Evolutionary conservation across 2,113 vertebrate species (phyloP).

Genomic region (Natator depressus): DNA sequence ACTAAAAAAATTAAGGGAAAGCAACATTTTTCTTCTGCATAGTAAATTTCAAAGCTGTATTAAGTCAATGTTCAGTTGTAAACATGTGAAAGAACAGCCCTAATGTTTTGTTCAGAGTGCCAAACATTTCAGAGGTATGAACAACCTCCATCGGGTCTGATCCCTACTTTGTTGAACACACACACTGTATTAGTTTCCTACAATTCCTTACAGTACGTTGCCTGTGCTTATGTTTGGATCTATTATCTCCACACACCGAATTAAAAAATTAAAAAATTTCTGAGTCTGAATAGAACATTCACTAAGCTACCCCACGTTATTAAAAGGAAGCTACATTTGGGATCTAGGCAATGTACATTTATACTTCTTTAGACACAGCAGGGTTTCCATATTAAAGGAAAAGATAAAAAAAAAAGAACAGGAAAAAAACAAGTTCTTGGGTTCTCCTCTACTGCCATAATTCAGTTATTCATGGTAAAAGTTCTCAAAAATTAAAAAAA

Average conservation of each 20-base stretch:
- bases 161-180: background rate
- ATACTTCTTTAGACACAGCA: background rate
- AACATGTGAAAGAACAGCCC: too few relatives aligned
- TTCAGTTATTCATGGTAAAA: background rate
- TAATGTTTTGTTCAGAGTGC: too few relatives aligned
- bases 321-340: background rate
- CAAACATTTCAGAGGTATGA: too few relatives aligned
- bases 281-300: accelerated
- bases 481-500: background rate
- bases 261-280: background rate
- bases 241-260: background rate
- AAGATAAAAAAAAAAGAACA: background rate
- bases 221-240: background rate
- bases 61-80: too few relatives aligned
- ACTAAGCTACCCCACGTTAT: background rate
- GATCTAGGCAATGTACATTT: background rate
- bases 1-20: too few relatives aligned
- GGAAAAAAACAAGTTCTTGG: accelerated
- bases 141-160: background rate
- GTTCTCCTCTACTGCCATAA: background rate
- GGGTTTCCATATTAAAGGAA: background rate
- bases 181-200: background rate
- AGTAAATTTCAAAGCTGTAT: too few relatives aligned
- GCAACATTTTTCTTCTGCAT: too few relatives aligned
- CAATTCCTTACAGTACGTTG: background rate